phyloP scores from a whole-genome alignment of 2,888 invertebrate genomes.

The Melinaea marsaeus region DNA sequence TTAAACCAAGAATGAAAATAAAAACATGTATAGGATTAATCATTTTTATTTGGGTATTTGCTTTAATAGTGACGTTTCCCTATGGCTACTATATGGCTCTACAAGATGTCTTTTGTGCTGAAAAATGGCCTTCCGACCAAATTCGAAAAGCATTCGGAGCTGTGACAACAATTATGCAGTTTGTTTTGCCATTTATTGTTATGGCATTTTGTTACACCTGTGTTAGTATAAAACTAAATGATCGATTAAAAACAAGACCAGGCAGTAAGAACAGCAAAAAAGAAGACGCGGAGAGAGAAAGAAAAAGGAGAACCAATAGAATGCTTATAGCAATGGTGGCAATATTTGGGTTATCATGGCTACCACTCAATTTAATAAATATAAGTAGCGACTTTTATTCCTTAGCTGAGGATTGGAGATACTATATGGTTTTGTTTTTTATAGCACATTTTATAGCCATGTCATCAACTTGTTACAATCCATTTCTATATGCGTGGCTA shows the following conservation, averaged over 20 bases:
- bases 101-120: slow-evolving; percentile 79
- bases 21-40: slow-evolving; percentile 86
- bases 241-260: slow-evolving; percentile 85
- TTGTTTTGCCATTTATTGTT: slow-evolving; percentile 89
- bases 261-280: slow-evolving; percentile 85
- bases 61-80: slow-evolving; percentile 88
- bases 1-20: slow-evolving; percentile 88
- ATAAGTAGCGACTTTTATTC: slow-evolving; percentile 83
- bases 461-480: slow-evolving; percentile 96
- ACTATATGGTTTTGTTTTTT: slow-evolving; percentile 88
- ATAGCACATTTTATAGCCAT: slow-evolving; percentile 91
- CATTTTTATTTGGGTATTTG: slow-evolving; percentile 88
- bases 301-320: slow-evolving; percentile 89
- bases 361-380: slow-evolving; percentile 89
- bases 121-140: slow-evolving; percentile 87
- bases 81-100: slow-evolving; percentile 89
- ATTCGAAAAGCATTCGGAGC: slow-evolving; percentile 86
- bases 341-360: slow-evolving; percentile 92
- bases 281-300: slow-evolving; percentile 87
- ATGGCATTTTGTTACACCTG: slow-evolving; percentile 92
- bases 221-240: slow-evolving; percentile 86
- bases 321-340: slow-evolving; percentile 95
- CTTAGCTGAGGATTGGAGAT: slow-evolving; percentile 80
- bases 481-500: slow-evolving; percentile 96
- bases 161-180: slow-evolving; percentile 89